These are phyloP conservation scores for Numida meleagris DNA, from an alignment of 2,113 vertebrate species.

Conservation along the genomic window DNA sequence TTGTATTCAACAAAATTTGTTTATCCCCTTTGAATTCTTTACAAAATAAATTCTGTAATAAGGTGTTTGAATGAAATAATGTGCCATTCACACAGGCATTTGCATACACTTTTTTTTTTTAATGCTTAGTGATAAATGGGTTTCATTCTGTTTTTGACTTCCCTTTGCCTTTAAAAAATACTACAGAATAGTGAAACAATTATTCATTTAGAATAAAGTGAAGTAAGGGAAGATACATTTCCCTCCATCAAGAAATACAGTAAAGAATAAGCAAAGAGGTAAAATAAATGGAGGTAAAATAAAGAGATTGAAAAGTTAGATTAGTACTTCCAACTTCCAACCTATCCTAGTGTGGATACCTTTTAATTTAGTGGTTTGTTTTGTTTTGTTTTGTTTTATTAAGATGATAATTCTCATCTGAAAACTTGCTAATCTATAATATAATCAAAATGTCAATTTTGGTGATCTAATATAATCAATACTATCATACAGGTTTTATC, in stretches of 20 bases:
- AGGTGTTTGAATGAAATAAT: neutral
- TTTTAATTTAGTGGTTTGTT: neutral
- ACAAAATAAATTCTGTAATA: neutral
- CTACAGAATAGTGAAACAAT: neutral
- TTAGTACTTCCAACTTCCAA: conserved; percentile 9
- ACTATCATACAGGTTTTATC: neutral
- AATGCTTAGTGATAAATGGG: neutral
- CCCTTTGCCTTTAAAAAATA: neutral
- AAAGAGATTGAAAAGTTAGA: neutral
- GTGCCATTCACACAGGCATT: neutral
- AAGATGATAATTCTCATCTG: neutral
- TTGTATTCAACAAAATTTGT: conserved; percentile 5
- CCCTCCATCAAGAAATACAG: neutral
- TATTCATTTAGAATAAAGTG: neutral
- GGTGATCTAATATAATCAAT: neutral
- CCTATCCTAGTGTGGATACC: neutral
- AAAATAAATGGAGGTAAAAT: neutral
- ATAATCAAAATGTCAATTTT: neutral
- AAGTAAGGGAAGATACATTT: neutral
- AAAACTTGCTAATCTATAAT: neutral
- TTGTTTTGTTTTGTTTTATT: neutral
- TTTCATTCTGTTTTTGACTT: neutral
- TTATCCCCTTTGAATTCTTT: neutral
- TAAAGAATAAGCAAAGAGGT: neutral
- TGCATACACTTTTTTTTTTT: neutral